A percentile compares a stretch with the other conserved stretches of the same genome.
Evolutionary conservation across 1,140 invertebrate genomes (phyloP).

Genomic region (Himalopsyche phryganea): DNA sequence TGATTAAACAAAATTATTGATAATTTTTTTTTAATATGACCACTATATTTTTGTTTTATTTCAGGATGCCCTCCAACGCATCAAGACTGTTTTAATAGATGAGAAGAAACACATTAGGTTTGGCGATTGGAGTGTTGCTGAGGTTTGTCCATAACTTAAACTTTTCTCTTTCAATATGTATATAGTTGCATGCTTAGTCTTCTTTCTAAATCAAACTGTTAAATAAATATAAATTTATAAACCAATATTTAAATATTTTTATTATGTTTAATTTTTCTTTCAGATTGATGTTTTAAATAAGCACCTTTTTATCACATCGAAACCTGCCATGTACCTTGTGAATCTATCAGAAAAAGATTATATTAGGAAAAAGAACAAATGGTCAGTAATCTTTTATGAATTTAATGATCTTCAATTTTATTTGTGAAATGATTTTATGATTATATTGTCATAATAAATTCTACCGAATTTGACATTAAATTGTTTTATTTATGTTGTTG

Average conservation of each 20-base stretch:
- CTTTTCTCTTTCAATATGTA: slow-evolving; percentile 14
- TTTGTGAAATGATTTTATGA: too few species aligned
- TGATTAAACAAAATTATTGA: too few species aligned
- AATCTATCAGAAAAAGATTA: slow-evolving; percentile 99
- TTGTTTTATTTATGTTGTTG: too few species aligned
- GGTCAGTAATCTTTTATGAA: slow-evolving; percentile 54
- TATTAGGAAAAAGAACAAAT: slow-evolving; percentile 98
- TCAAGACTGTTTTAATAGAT: slow-evolving; percentile 80
- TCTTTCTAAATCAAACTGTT: slow-evolving; percentile 8
- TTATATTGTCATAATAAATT: too few species aligned
- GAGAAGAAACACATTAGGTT: slow-evolving; percentile 93
- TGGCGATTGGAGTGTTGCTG: slow-evolving; percentile 87
- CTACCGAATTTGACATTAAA: too few species aligned
- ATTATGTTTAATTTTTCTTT: slow-evolving; percentile 46
- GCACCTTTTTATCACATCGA: slow-evolving; percentile 96
- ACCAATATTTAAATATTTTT: too few species aligned
- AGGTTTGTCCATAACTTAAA: slow-evolving; percentile 65
- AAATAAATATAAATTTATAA: slow-evolving; percentile 6
- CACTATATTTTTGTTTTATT: slow-evolving; percentile 38
- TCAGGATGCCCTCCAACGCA: slow-evolving; percentile 84
- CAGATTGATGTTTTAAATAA: slow-evolving; percentile 97
- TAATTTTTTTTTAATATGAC: too few species aligned
- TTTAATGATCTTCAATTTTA: not conserved
- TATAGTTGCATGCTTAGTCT: slow-evolving; percentile 5
- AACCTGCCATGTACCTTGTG: slow-evolving; percentile 95